Conservation (phyloP, 2,797 vertebrate genomes). For the Spondyliosoma cantharus region DNA sequence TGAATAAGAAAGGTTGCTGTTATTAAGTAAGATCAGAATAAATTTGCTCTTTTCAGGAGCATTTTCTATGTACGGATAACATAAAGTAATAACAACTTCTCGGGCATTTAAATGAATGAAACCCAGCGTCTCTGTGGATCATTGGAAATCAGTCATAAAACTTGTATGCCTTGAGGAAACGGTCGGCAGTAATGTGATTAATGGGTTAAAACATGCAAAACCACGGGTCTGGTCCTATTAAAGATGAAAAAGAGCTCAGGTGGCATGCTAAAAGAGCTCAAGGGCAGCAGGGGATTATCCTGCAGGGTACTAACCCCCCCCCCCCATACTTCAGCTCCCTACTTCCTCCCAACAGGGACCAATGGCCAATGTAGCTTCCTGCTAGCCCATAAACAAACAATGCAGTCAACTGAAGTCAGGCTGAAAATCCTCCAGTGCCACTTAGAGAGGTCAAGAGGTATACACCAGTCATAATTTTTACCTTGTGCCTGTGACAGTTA, state of each 20-base stretch:
- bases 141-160: conserved; percentile 9
- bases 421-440: conserved; percentile 79
- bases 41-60: not conserved
- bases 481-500: conserved; percentile 73
- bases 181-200: conserved; percentile 4
- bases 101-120: not conserved
- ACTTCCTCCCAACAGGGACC: conserved; percentile 75
- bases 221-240: conserved; percentile 50
- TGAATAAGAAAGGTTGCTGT: not conserved
- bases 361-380: conserved; percentile 76
- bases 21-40: not conserved
- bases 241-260: conserved; percentile 64
- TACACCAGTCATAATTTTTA: conserved; percentile 73
- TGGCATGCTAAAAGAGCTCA: conserved; percentile 52
- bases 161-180: not conserved
- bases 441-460: conserved; percentile 79
- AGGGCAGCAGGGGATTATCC: conserved; percentile 60
- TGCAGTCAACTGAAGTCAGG: conserved; percentile 78
- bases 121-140: conserved; percentile 4
- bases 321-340: conserved; percentile 26
- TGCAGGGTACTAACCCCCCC: conserved; percentile 52
- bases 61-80: not conserved
- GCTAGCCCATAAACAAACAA: conserved; percentile 80
- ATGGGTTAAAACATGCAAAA: conserved; percentile 50
- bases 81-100: not conserved